phyloP scores from a whole-genome alignment of 92 coral and sea anemone genomes.

The Epizoanthus ramosus region DNA sequence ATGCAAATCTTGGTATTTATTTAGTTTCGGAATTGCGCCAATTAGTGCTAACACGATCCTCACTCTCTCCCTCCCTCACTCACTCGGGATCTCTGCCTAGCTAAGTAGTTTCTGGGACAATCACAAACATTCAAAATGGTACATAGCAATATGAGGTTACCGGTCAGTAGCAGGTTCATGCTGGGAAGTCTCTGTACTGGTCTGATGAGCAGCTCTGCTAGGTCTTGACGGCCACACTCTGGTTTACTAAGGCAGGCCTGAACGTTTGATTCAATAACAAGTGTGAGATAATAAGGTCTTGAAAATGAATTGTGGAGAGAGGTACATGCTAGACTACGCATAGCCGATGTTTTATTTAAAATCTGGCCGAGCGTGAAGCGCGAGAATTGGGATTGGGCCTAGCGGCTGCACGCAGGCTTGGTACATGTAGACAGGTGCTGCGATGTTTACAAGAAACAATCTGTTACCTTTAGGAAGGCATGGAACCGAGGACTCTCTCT shows the following conservation, averaged over 20 bases:
- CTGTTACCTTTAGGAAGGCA: slow-evolving; percentile 86
- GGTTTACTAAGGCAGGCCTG: slow-evolving; percentile 96
- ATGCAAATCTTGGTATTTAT: no score
- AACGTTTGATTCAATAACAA: background rate
- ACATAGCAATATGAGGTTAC: slow-evolving; percentile 30
- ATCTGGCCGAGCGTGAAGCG: no score
- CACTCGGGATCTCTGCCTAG: no score
- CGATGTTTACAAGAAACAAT: background rate
- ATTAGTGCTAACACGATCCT: no score
- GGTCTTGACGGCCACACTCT: slow-evolving; percentile 92
- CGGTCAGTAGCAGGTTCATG: slow-evolving; percentile 88
- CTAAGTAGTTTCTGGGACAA: background rate
- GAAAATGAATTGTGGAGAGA: background rate
- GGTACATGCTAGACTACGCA: no score
- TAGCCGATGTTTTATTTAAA: no score
- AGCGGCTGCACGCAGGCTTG: no score
- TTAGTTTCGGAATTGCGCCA: no score
- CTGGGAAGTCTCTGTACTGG: slow-evolving; percentile 97
- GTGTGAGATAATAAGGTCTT: background rate
- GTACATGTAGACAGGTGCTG: background rate
- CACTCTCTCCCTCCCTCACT: no score
- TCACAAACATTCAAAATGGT: no score
- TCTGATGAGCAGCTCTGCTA: slow-evolving; percentile 89
- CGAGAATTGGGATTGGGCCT: no score
- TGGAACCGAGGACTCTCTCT: slow-evolving; percentile 92